Base-by-base conservation (phyloP, 2,888 invertebrate species). In the Tortrix viridana region DNA sequence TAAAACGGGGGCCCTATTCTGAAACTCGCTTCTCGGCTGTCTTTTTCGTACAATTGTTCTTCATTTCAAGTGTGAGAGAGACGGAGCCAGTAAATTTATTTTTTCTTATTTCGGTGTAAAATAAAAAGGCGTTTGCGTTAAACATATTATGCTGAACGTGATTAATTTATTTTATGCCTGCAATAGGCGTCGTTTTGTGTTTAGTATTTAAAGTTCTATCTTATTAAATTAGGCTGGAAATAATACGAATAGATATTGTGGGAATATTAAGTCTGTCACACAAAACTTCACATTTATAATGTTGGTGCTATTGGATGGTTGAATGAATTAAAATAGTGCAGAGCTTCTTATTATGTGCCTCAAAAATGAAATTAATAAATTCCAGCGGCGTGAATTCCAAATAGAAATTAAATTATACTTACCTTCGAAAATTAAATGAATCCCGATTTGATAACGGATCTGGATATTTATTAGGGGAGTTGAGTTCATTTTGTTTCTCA, bases 331-430 rank as follows among this genome's bases (percentile, higher is more conserved):
- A n/a, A n/a, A n/a, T n/a, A n/a, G n/a, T n/a, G n/a, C n/a, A n/a
- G n/a, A 1, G 23, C 1, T 23, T 32, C 12, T 32, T 3, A 12
- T 32, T 9, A 26, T 32, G 9, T 32, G 12, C 26, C 32, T 14
- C 16, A 41, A 41, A 41, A 41, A 16, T 2, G 4, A 3, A 1
- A 12, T 4, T 41, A 41, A 41, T 41, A 1, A 41, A 14, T 2
- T 41, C 41, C 14, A 41, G 41, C 5, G 9, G 41, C 41, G 41
- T n/a, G 14, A 41, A 41, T 3, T 12, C 41, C 14, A 41, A 41
- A n/a, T 41, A 41, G n/a, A 16, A 41, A 41, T 41, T 16, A 41
- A n/a, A 41, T 41, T 41, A n/a, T n/a, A 41, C 16, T 41, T 41
- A 41, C 14, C 14, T 41, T 41, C 5, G 16, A 41, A 6, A 26